phyloP scores from a whole-genome alignment of 35 echinoderm and acorn worm species.

The Amphiura filiformis region DNA sequence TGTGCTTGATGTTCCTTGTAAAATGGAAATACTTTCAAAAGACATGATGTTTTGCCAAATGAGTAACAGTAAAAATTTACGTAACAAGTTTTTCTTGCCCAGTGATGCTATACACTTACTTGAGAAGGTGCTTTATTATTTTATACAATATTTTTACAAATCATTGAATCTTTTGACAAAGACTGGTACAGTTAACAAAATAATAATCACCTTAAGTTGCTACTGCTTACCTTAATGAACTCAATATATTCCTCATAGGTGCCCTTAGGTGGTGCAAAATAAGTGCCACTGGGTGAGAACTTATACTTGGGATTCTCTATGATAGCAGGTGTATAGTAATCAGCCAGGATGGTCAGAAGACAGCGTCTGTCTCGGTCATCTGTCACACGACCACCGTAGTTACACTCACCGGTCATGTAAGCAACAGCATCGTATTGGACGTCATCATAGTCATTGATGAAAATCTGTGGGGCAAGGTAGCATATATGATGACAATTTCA shows the following conservation, averaged over 20 bases:
- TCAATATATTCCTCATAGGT: slow-evolving; percentile 90
- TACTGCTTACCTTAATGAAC: slow-evolving; percentile 98
- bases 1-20: too few species aligned
- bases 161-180: too few species aligned
- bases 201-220: too few species aligned
- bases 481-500: background rate
- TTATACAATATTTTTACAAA: too few species aligned
- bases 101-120: too few species aligned
- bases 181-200: too few species aligned
- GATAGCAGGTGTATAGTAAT: slow-evolving; percentile 82
- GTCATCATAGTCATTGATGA: slow-evolving; percentile 96
- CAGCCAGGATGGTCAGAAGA: slow-evolving; percentile 90
- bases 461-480: too few species aligned
- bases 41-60: too few species aligned
- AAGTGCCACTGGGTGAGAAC: slow-evolving; percentile 90
- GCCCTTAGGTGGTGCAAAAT: slow-evolving; percentile 83
- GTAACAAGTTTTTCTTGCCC: too few species aligned
- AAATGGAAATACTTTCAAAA: too few species aligned
- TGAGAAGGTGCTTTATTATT: too few species aligned
- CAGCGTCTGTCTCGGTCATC: slow-evolving; percentile 79
- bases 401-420: slow-evolving; percentile 97
- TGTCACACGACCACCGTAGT: slow-evolving; percentile 94
- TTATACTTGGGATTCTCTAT: slow-evolving; percentile 86
- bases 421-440: slow-evolving; percentile 90
- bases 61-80: too few species aligned